Percentiles rank a stretch among this genome's conserved stretches.
Conservation (phyloP, 2,797 vertebrate genomes). For the Hippocampus kuda region DNA sequence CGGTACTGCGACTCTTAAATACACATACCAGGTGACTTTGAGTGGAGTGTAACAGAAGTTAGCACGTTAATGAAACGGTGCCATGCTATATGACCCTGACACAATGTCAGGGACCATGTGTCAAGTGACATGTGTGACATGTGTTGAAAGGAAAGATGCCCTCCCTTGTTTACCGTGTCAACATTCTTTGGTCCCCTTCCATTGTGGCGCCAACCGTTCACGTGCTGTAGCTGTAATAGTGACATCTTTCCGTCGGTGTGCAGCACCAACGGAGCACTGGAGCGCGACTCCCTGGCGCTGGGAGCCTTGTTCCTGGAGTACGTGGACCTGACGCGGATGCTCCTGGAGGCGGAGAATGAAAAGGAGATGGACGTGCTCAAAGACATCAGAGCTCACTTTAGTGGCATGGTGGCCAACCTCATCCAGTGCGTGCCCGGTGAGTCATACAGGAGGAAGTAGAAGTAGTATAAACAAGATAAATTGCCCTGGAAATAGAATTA, state of each 20-base stretch:
- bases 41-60: too few relatives aligned
- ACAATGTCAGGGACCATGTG: too few relatives aligned
- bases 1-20: too few relatives aligned
- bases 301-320: slow-evolving; percentile 96
- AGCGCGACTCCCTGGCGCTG: slow-evolving; percentile 88
- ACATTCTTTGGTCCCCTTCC: too few relatives aligned
- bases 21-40: too few relatives aligned
- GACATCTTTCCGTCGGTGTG: neutral
- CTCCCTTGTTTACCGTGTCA: too few relatives aligned
- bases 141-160: too few relatives aligned
- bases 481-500: too few relatives aligned
- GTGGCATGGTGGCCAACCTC: slow-evolving; percentile 97
- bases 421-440: slow-evolving; percentile 98
- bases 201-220: neutral
- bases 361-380: slow-evolving; percentile 97
- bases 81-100: too few relatives aligned
- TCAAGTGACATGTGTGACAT: too few relatives aligned
- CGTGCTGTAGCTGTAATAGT: neutral
- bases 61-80: too few relatives aligned
- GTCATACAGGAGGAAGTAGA: neutral
- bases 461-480: too few relatives aligned
- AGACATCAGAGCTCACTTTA: slow-evolving; percentile 97
- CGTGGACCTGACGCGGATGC: slow-evolving; percentile 95
- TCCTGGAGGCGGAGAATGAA: slow-evolving; percentile 96
- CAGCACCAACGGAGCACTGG: slow-evolving; percentile 93